A percentile compares a stretch with the other conserved stretches of the same genome.
Conservation (phyloP, 2,888 invertebrate genomes). For the Ligdia adustata region DNA sequence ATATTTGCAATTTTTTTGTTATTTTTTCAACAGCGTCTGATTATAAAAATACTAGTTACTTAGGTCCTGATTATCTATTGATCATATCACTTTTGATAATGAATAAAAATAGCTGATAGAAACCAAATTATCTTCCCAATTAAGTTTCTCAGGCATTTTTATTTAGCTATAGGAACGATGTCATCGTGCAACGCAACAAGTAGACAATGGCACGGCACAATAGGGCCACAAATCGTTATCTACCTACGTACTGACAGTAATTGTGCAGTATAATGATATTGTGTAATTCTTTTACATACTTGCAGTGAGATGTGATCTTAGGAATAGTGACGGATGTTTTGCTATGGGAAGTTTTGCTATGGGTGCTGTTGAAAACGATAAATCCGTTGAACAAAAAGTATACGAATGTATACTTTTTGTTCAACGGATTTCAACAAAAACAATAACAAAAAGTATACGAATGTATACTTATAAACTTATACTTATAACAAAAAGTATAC, state of each 20-base stretch:
- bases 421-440: too few relatives aligned
- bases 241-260: slow-evolving; percentile 41
- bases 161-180: slow-evolving; percentile 13
- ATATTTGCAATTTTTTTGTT: too few relatives aligned
- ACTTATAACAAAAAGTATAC: too few relatives aligned
- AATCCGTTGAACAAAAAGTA: not conserved
- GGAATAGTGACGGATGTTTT: too few relatives aligned
- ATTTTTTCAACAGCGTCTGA: too few relatives aligned
- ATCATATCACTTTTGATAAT: too few relatives aligned
- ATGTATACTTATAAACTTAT: too few relatives aligned
- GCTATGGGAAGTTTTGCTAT: slow-evolving; percentile 1
- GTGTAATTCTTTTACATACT: slow-evolving; percentile 32
- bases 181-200: slow-evolving; percentile 8
- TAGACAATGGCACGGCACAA: slow-evolving; percentile 38
- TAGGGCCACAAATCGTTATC: slow-evolving; percentile 46
- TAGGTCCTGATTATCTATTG: too few relatives aligned
- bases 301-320: slow-evolving; percentile 4
- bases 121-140: slow-evolving; percentile 8
- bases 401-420: too few relatives aligned
- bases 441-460: too few relatives aligned
- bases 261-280: slow-evolving; percentile 43
- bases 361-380: not conserved
- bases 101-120: too few relatives aligned
- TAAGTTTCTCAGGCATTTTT: slow-evolving; percentile 1
- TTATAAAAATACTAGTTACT: too few relatives aligned